Evolutionary conservation across 2,113 vertebrate species (phyloP), one percentile per base, ranked within the genome.

Genomic region (Prionailurus bengalensis): DNA sequence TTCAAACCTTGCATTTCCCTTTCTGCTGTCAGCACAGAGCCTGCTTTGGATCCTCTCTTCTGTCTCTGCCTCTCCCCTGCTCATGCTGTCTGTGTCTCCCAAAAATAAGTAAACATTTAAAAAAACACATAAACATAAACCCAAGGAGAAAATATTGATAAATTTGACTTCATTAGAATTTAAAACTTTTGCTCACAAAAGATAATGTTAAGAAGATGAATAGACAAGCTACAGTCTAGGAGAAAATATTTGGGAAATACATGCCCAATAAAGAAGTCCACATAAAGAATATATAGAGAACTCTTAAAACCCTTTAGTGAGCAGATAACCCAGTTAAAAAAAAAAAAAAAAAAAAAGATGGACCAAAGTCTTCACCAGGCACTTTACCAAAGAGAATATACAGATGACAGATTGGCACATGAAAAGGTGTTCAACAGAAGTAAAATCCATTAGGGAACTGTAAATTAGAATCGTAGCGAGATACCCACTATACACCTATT

Each of bases 381-480:
- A 39, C 25, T 85, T 96, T n/a, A 70, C n/a, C 84, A 70, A 71
- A 92, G 21, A 88, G 36, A 68, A 71, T 78, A 42, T 39, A 31
- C 25, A 86, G 51, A 53, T n/a, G 48, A 76, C 33, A 85, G 48
- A 89, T 96, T 13, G 94, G 55, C 48, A 39, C 48, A 39, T n/a
- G 82, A 91, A 78, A 63, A 89, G 23, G 58, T 78, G 31, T 39
- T 80, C 48, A 66, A 33, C 9, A 16, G 85, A 95, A 58, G 82
- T 81, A 91, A 25, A 45, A 45, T 45, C 15, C 36, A 51, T 76
- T 91, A 58, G 36, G 33, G 53, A 92, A 92, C 71, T 94, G 48
- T 58, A 91, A 91, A 81, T 85, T 91, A 45, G 94, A 94, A 78
- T 48, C 29, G 12, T 39, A 68, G 48, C 36, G 55, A 89, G 36